Evolutionary conservation across 2,113 vertebrate genomes (phyloP).

Genomic region (Brachyhypopomus occidentalis): DNA sequence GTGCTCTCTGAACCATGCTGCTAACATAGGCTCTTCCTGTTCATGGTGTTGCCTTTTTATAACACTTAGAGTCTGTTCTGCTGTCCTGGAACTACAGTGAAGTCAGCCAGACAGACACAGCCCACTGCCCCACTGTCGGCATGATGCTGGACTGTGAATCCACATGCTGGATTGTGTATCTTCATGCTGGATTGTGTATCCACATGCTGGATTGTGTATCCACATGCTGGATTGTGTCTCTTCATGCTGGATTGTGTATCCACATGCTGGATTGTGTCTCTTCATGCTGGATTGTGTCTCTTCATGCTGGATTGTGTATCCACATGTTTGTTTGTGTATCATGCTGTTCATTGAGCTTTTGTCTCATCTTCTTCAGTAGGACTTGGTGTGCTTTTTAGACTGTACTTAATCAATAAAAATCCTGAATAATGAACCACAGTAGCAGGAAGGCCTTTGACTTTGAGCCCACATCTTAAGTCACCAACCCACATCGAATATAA

Average conservation of each 20-base stretch:
- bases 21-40: neutral
- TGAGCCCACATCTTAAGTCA: neutral
- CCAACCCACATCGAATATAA: constrained; percentile 13
- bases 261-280: neutral
- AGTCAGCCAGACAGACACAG: neutral
- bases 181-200: neutral
- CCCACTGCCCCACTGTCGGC: neutral
- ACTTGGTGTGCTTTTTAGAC: neutral
- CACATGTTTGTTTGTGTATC: neutral
- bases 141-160: neutral
- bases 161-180: neutral
- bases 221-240: too few species aligned
- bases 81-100: constrained; percentile 1
- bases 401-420: neutral
- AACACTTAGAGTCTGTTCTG: neutral
- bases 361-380: neutral
- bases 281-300: too few species aligned
- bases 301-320: too few species aligned
- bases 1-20: neutral
- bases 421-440: neutral
- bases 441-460: neutral
- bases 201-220: neutral
- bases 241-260: too few species aligned
- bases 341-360: neutral
- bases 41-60: neutral